phyloP scores from a whole-genome alignment of 2,113 vertebrate genomes.

The Nannobrachium achirus region DNA sequence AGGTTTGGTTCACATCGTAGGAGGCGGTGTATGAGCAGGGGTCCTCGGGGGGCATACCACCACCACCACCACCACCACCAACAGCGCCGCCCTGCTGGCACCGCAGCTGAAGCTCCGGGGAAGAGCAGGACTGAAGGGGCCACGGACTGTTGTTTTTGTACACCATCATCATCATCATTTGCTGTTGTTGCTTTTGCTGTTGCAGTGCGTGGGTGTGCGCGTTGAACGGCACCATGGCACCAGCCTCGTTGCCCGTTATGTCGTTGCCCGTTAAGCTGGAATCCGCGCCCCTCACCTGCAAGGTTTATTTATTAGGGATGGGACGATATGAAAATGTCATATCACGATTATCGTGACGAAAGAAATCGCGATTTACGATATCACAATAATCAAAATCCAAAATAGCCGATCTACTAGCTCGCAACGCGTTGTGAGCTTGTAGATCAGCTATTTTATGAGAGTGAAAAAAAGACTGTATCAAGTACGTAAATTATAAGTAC shows the following conservation, averaged over 20 bases:
- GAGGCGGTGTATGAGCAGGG: constrained; percentile 46
- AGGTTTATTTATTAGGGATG: too few relatives aligned
- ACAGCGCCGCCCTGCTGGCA: constrained; percentile 57
- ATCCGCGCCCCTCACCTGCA: constrained; percentile 39
- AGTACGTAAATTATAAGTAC: too few relatives aligned
- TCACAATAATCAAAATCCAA: too few relatives aligned
- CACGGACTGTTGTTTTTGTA: constrained; percentile 68
- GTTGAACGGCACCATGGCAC: constrained; percentile 47
- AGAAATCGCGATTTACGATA: too few relatives aligned
- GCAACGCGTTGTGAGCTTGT: too few relatives aligned
- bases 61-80: too few relatives aligned
- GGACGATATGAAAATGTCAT: too few relatives aligned
- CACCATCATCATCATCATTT: constrained; percentile 47
- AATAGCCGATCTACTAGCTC: too few relatives aligned
- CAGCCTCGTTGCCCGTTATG: constrained; percentile 38
- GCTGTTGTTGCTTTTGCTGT: neutral
- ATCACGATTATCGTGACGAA: too few relatives aligned
- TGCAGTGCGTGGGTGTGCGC: constrained; percentile 15
- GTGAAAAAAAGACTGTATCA: too few relatives aligned
- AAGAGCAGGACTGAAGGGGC: constrained; percentile 46
- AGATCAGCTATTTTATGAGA: too few relatives aligned
- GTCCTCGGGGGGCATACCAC: constrained; percentile 42
- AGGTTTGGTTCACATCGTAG: constrained; percentile 61
- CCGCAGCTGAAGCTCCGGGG: constrained; percentile 68
- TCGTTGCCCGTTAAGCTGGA: constrained; percentile 49